Percentiles rank a stretch among this genome's conserved stretches.
Conservation (phyloP, 2,797 vertebrate genomes). For the Dendrocincla fuliginosa region DNA sequence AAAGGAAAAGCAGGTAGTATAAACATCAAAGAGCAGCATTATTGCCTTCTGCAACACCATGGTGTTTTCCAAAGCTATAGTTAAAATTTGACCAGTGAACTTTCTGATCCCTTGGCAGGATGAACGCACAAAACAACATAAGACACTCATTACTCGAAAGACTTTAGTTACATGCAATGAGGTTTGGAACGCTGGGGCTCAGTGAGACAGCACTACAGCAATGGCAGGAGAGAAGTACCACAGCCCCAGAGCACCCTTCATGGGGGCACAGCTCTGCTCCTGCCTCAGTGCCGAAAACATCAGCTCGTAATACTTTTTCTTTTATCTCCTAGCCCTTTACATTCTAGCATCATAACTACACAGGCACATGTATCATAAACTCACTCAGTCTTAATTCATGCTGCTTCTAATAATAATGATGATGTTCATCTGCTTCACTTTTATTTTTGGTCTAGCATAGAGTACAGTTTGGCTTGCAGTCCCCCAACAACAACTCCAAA, state of each 20-base stretch:
- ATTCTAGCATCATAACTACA: neutral
- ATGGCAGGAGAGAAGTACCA: neutral
- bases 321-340: neutral
- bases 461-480: neutral
- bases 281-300: neutral
- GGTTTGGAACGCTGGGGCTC: neutral
- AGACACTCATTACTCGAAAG: neutral
- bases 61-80: conserved; percentile 60
- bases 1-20: conserved; percentile 54
- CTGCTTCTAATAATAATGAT: neutral
- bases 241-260: neutral
- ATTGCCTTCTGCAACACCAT: conserved; percentile 29
- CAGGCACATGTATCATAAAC: neutral
- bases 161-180: neutral
- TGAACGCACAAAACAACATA: neutral
- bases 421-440: neutral
- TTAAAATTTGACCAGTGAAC: conserved; percentile 18
- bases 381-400: neutral
- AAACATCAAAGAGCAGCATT: conserved; percentile 55
- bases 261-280: neutral
- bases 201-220: neutral
- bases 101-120: conserved; percentile 22
- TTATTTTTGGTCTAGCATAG: neutral
- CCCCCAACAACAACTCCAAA: neutral
- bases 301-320: neutral